These are phyloP conservation scores for Pterois miles DNA, from an alignment of 2,797 vertebrate species.

Conservation along the genomic window DNA sequence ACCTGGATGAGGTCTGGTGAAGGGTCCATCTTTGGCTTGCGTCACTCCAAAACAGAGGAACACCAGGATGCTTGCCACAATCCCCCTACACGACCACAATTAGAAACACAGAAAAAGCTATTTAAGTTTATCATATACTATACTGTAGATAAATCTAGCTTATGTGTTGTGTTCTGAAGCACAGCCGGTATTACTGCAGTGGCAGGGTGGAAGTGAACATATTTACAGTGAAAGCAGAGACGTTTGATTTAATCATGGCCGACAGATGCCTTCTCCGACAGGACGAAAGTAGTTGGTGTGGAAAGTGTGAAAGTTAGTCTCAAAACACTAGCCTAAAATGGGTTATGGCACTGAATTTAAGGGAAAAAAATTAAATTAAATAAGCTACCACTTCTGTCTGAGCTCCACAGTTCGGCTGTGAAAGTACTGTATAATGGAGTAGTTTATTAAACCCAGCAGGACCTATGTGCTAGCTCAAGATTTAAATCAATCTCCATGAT, in stretches of 20 bases:
- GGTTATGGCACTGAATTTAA: not conserved
- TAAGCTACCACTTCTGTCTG: not conserved
- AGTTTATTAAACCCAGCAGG: not conserved
- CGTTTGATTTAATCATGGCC: not conserved
- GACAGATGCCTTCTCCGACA: not conserved
- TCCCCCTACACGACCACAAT: slow-evolving; percentile 87
- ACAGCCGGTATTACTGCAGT: not conserved
- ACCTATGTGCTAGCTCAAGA: not conserved
- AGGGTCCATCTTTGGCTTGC: slow-evolving; percentile 98
- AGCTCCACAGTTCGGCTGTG: not conserved
- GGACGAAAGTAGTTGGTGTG: not conserved
- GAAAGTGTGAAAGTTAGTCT: too few relatives aligned
- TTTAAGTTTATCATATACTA: not conserved
- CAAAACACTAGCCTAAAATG: not conserved
- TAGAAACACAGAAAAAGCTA: not conserved
- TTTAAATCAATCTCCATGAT: not conserved
- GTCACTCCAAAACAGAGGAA: slow-evolving; percentile 99
- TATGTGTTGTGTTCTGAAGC: not conserved
- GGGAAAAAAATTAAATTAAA: not conserved
- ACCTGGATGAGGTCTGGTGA: slow-evolving; percentile 98
- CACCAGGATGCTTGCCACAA: slow-evolving; percentile 97
- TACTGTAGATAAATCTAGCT: accelerated
- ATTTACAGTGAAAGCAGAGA: not conserved
- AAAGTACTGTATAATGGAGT: not conserved
- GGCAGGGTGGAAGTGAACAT: not conserved